These are phyloP conservation scores for Chromoteleia sp. DNA, from an alignment of 2,888 invertebrate species.

Conservation along the genomic window DNA sequence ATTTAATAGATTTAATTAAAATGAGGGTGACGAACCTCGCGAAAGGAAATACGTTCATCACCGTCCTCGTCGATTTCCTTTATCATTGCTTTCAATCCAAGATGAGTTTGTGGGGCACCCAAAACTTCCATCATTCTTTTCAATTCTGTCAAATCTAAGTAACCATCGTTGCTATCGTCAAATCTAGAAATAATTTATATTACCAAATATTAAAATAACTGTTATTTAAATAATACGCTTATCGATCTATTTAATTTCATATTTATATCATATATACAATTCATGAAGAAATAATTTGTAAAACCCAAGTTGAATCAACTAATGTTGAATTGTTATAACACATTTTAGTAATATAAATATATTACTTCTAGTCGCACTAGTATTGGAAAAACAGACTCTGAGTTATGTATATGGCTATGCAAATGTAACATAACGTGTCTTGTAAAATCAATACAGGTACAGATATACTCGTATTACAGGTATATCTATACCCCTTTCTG, in stretches of 20 bases:
- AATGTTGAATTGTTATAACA: too few species aligned
- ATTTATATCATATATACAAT: too few species aligned
- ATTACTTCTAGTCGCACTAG: too few species aligned
- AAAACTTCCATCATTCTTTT: slow-evolving; percentile 99
- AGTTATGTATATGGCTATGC: slow-evolving; percentile 11
- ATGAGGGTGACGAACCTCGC: slow-evolving; percentile 87
- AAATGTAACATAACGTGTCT: slow-evolving; percentile 18
- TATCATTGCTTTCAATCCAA: slow-evolving; percentile 97
- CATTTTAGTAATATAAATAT: too few species aligned
- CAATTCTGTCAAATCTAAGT: slow-evolving; percentile 94
- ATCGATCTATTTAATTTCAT: too few species aligned
- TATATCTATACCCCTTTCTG: not conserved
- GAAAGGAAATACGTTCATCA: slow-evolving; percentile 94
- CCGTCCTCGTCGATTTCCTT: slow-evolving; percentile 95
- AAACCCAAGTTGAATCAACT: too few species aligned
- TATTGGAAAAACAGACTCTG: not conserved
- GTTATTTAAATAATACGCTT: too few species aligned
- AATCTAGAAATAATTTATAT: too few species aligned
- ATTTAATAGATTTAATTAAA: too few species aligned
- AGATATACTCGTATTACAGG: not conserved
- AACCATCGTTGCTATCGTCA: slow-evolving; percentile 95
- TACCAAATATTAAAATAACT: too few species aligned
- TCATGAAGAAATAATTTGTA: too few species aligned
- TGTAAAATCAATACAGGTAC: slow-evolving; percentile 19
- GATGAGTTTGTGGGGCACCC: slow-evolving; percentile 97